phyloP scores from a whole-genome alignment of 2,797 vertebrate genomes.

The Buceros bicornis region DNA sequence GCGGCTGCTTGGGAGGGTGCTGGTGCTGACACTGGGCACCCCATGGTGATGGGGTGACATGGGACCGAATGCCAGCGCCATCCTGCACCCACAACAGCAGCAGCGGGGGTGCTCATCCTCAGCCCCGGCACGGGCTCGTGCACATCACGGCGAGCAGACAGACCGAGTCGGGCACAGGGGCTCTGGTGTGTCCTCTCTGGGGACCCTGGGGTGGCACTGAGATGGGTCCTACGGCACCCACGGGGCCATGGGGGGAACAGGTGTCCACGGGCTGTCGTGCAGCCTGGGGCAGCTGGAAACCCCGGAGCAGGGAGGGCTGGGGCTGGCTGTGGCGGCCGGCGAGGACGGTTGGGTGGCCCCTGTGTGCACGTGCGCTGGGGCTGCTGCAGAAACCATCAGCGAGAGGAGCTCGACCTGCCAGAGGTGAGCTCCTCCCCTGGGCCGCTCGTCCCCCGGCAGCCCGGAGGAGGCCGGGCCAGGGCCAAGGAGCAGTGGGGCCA shows the following conservation, averaged over 20 bases:
- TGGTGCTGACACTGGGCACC: background rate
- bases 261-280: background rate
- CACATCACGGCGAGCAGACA: background rate
- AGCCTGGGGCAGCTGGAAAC: accelerated
- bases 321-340: accelerated
- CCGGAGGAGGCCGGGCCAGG: background rate
- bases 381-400: background rate
- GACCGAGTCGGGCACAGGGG: background rate
- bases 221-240: no score
- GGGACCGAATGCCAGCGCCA: background rate
- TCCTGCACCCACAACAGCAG: background rate
- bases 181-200: no score
- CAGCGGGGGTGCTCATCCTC: no score
- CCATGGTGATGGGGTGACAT: background rate
- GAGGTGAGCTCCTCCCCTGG: background rate
- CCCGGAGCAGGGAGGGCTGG: background rate
- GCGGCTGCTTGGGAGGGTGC: background rate
- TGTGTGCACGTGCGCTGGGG: background rate
- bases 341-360: no score
- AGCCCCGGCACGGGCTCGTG: accelerated
- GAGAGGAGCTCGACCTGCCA: accelerated
- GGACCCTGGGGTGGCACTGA: no score
- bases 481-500: background rate
- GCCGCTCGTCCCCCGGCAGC: background rate
- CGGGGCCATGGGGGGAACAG: no score